Base-by-base conservation (phyloP, 1,140 invertebrate genomes). In the Magallana angulata region DNA sequence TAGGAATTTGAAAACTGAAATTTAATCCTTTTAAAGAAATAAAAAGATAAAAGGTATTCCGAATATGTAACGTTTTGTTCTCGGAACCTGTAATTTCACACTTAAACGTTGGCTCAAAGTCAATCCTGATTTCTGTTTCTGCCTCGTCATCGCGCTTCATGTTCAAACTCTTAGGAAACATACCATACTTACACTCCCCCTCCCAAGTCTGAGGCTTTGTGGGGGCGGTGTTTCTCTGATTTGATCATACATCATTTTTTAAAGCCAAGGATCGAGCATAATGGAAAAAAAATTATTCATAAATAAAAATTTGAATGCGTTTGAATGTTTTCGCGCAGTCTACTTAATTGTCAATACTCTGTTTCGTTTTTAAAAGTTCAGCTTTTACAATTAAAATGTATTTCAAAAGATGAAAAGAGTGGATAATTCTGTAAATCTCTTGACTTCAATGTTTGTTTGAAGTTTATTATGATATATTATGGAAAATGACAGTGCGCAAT, bases 11-110 rank as follows among this genome's bases (percentile, higher is more conserved):
- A 76, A 76, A 24, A 76, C 68, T 76, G 68, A 76, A 76, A 76
- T 76, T 76, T 76, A 76, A 76, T 76, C 68, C 68, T 24, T 30
- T 76, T 76, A 30, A 76, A 76, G 68, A 36, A 76, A 76, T 76
- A 76, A 76, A 76, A 76, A 76, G 68, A 76, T 11, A 16, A 12
- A 30, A 24, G 68, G 68, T 76, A 76, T 76, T 76, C 24, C 68
- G 68, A 76, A 76, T 76, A 76, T 76, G 24, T 76, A 9, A 30
- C 12, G 18, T 24, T 30, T 76, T 76, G 68, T 76, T 76, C 68
- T 76, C 68, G 18, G 68, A 18, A 76, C 68, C 68, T 76, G 68
- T 76, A 76, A 76, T 76, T 76, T 76, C 68, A 76, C 68, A 76
- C 68, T 76, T 1, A 30, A 76, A 30, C 24, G 24, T 30, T 76